These are phyloP conservation scores for Scolanthus callimorphus DNA, from an alignment of 92 coral and sea anemone genomes.

Conservation along the genomic window DNA sequence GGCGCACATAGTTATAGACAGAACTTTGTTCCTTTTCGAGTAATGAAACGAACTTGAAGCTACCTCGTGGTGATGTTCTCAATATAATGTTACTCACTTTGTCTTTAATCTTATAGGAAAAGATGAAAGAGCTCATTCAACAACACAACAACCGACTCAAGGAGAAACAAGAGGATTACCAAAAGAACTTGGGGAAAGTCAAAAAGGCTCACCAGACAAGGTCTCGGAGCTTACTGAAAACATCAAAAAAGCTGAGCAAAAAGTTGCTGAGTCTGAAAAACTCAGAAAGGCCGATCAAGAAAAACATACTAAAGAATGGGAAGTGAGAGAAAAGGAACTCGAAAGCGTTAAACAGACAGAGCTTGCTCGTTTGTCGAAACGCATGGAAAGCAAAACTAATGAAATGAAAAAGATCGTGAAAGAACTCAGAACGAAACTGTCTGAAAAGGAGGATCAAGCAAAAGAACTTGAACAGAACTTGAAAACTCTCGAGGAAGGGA, in stretches of 20 bases:
- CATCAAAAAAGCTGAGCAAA: constrained; percentile 62
- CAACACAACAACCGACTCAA: constrained; percentile 75
- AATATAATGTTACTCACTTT: too few species aligned
- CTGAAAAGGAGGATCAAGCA: constrained; percentile 77
- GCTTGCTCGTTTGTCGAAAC: constrained; percentile 82
- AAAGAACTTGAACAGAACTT: constrained; percentile 73
- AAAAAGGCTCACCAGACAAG: constrained; percentile 72
- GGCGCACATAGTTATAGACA: too few species aligned
- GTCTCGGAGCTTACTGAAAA: constrained; percentile 61
- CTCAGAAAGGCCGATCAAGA: constrained; percentile 56
- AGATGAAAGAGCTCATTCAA: constrained; percentile 74
- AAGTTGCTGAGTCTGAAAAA: constrained; percentile 66
- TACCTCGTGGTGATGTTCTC: too few species aligned
- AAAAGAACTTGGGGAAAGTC: constrained; percentile 47
- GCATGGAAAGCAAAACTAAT: constrained; percentile 80
- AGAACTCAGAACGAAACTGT: constrained; percentile 77
- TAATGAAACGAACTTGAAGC: too few species aligned
- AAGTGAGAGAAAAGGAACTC: constrained; percentile 64
- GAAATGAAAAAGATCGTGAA: constrained; percentile 98
- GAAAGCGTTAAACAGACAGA: constrained; percentile 90
- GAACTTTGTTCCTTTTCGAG: too few species aligned
- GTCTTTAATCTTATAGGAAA: constrained; percentile 42
- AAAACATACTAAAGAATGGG: constrained; percentile 47
- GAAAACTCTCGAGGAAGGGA: constrained; percentile 34
- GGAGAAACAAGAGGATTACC: constrained; percentile 91